Evolutionary conservation across 2,888 invertebrate species (phyloP).

Genomic region (Dichetophora obliterata): DNA sequence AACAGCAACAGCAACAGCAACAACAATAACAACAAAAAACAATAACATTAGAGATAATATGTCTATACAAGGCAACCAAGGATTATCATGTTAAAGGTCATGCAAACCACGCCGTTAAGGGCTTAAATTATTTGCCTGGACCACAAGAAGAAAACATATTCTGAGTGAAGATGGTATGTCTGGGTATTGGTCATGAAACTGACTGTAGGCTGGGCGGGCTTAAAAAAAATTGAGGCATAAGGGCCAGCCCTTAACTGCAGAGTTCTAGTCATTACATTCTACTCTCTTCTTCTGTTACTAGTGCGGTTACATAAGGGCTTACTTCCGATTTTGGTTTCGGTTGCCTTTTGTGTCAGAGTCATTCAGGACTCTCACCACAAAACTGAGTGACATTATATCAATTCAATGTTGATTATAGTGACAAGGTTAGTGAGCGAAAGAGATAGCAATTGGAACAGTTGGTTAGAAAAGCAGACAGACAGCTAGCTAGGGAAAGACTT

Average conservation of each 20-base stretch:
- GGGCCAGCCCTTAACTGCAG: no score
- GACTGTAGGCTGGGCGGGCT: no score
- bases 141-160: no score
- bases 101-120: no score
- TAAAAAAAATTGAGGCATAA: no score
- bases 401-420: slow-evolving; percentile 5
- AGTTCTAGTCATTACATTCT: no score
- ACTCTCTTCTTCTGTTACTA: no score
- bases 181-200: no score
- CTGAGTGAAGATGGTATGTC: no score
- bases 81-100: no score
- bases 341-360: not conserved
- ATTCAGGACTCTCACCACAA: not conserved
- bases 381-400: slow-evolving; percentile 8
- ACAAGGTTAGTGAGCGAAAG: not conserved
- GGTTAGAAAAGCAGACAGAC: not conserved
- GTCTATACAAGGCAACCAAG: no score
- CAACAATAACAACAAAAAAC: not conserved
- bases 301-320: not conserved
- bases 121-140: no score
- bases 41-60: not conserved
- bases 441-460: not conserved
- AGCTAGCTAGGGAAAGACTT: not conserved
- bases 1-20: not conserved
- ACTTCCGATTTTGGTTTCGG: not conserved